Evolutionary conservation across 2,113 vertebrate genomes (phyloP).

Genomic region (Diphyllodes magnificus): DNA sequence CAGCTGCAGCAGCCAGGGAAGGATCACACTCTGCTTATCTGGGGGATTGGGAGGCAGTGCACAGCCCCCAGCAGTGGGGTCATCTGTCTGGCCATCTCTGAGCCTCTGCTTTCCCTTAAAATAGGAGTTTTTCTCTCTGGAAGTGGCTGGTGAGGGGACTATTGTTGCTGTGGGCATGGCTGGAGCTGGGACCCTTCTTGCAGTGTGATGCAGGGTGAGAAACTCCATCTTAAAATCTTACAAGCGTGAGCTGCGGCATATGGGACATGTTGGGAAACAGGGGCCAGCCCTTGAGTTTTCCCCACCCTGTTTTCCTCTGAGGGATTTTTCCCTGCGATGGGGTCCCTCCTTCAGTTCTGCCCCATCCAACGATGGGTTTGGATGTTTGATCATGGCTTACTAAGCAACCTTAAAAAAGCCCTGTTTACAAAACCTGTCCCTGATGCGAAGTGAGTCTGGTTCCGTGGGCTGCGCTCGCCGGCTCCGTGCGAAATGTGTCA

Average conservation of each 20-base stretch:
- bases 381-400: background rate
- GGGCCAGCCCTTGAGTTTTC: background rate
- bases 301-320: accelerated
- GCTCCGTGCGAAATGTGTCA: conserved; percentile 3
- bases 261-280: accelerated
- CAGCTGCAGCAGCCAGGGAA: accelerated
- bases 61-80: accelerated
- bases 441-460: background rate
- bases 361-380: background rate
- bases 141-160: background rate
- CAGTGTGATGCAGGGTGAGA: accelerated
- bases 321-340: accelerated
- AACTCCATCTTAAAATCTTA: background rate
- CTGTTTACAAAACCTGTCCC: conserved; percentile 30
- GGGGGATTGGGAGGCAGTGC: background rate
- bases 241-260: background rate
- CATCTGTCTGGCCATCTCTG: background rate
- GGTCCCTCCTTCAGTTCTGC: background rate
- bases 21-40: background rate
- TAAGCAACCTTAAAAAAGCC: background rate
- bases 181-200: background rate
- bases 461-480: conserved; percentile 34
- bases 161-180: background rate
- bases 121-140: background rate
- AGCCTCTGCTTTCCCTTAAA: background rate